These are phyloP conservation scores for Rhyacophila evoluta DNA, from an alignment of 2,888 invertebrate species.

Conservation along the genomic window DNA sequence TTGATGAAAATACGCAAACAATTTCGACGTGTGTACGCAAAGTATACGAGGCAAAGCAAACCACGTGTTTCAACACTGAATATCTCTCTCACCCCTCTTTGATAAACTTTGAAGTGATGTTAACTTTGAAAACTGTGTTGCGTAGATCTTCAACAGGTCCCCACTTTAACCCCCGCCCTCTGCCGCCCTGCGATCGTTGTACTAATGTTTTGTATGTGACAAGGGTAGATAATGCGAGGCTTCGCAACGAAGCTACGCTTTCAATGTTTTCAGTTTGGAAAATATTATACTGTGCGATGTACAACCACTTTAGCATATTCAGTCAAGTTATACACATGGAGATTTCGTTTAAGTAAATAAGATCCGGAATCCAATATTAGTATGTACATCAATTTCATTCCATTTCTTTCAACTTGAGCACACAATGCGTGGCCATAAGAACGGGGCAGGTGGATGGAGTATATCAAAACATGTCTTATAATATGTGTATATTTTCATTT, in stretches of 20 bases:
- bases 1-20: background rate
- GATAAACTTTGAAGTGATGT: background rate
- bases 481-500: no score
- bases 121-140: background rate
- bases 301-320: no score
- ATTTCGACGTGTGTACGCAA: background rate
- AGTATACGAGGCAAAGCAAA: background rate
- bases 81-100: background rate
- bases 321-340: no score
- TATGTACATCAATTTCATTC: no score
- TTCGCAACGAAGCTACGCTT: background rate
- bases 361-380: no score
- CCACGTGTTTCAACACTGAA: background rate
- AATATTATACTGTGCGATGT: background rate
- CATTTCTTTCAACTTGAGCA: no score
- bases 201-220: conserved; percentile 19
- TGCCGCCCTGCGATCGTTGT: background rate
- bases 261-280: background rate
- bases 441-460: no score
- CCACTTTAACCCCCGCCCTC: background rate
- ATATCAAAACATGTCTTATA: no score
- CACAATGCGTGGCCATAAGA: no score
- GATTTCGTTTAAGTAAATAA: no score
- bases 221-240: background rate
- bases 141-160: conserved; percentile 9